Percentiles rank a stretch among this genome's conserved stretches.
These are phyloP conservation scores for Nephrotoma guestfalica DNA, from an alignment of 2,888 invertebrate genomes.

Conservation along the genomic window DNA sequence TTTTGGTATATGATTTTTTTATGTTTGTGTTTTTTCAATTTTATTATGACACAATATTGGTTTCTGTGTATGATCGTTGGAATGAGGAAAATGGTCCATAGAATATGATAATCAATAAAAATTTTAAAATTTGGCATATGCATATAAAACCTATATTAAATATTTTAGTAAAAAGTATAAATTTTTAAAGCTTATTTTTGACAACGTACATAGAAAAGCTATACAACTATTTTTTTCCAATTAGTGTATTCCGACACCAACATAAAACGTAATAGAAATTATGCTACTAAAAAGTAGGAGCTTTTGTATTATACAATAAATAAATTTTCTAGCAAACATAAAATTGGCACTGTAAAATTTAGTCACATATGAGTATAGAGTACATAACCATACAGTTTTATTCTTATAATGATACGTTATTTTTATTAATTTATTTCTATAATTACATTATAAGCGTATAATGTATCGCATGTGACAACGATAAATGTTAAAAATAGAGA, in stretches of 20 bases:
- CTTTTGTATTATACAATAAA: not conserved
- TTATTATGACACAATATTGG: not conserved
- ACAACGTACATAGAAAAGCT: not conserved
- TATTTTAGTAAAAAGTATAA: not conserved
- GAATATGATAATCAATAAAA: not conserved
- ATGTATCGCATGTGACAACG: no score
- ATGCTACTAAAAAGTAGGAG: not conserved
- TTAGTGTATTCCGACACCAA: not conserved
- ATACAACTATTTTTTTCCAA: not conserved
- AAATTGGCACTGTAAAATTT: no score
- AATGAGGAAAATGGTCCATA: not conserved
- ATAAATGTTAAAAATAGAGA: no score
- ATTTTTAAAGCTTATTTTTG: not conserved
- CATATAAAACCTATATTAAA: not conserved
- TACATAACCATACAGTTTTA: no score
- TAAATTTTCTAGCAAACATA: no score
- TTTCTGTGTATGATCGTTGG: not conserved
- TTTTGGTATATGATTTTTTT: not conserved
- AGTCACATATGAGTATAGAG: no score
- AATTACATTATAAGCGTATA: no score
- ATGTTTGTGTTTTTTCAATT: not conserved
- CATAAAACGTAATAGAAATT: not conserved
- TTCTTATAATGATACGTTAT: no score
- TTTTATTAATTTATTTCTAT: no score
- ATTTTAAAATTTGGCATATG: not conserved